Evolutionary conservation across 2,888 invertebrate species (phyloP).

Genomic region (Tuberolachnus salignus): DNA sequence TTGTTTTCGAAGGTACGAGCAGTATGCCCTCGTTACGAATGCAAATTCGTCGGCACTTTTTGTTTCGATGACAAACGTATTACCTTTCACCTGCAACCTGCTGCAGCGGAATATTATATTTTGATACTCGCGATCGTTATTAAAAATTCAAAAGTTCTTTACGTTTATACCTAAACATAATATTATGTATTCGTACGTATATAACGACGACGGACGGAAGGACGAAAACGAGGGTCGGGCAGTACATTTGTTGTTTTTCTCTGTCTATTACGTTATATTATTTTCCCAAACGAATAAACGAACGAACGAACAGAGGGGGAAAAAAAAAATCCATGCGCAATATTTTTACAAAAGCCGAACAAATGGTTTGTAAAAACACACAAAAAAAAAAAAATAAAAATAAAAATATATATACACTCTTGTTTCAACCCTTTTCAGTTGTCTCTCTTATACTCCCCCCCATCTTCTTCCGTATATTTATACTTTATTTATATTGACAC

Average conservation of each 20-base stretch:
- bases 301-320: too few relatives aligned
- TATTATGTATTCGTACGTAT: too few relatives aligned
- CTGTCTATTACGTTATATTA: conserved; percentile 44
- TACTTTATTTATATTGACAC: conserved; percentile 56
- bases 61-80: conserved; percentile 13
- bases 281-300: conserved; percentile 12
- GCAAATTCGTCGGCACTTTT: conserved; percentile 11
- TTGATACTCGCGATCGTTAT: conserved; percentile 9
- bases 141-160: conserved; percentile 15
- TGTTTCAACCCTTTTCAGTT: conserved; percentile 43
- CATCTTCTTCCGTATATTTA: not conserved
- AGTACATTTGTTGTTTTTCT: conserved; percentile 43
- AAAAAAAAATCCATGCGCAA: conserved; percentile 32
- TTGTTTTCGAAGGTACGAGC: too few relatives aligned
- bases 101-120: not conserved
- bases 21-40: not conserved
- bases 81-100: not conserved
- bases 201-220: too few relatives aligned
- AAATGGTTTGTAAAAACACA: conserved; percentile 48
- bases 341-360: conserved; percentile 41
- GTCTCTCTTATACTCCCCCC: conserved; percentile 2
- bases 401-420: conserved; percentile 40
- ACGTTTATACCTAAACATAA: not conserved
- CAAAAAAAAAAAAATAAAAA: too few relatives aligned
- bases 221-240: not conserved